Evolutionary conservation across 2,113 vertebrate genomes (phyloP).

Genomic region (Pionites leucogaster): DNA sequence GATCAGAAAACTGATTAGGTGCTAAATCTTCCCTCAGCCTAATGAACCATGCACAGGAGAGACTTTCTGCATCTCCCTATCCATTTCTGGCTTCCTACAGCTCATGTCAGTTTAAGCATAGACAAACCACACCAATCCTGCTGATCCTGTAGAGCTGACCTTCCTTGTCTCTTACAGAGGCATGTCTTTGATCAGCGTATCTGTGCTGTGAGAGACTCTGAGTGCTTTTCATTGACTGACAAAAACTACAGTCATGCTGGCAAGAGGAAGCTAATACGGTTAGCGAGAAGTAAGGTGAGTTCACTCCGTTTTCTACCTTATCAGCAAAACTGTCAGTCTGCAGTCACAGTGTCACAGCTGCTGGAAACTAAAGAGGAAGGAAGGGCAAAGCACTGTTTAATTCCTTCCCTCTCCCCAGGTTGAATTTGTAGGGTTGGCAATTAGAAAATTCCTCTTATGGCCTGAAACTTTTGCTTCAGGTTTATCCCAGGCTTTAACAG

Average conservation of each 20-base stretch:
- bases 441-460: not conserved
- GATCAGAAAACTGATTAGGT: not conserved
- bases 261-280: not conserved
- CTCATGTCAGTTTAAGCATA: not conserved
- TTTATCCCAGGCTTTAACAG: not conserved
- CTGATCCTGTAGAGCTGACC: not conserved
- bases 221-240: not conserved
- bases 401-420: not conserved
- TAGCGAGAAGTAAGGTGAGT: not conserved
- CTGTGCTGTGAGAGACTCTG: not conserved
- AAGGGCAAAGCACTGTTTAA: not conserved
- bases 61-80: not conserved
- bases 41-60: not conserved
- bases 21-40: not conserved
- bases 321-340: slow-evolving; percentile 8
- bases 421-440: not conserved
- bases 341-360: not conserved
- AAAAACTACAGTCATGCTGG: not conserved
- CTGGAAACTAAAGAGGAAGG: not conserved
- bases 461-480: not conserved
- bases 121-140: not conserved
- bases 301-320: not conserved
- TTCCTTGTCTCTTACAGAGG: not conserved
- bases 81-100: not conserved
- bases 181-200: not conserved